Evolutionary conservation across 2,888 invertebrate species (phyloP), one percentile per base, ranked within the genome.

Genomic region (Ochropleura plecta): DNA sequence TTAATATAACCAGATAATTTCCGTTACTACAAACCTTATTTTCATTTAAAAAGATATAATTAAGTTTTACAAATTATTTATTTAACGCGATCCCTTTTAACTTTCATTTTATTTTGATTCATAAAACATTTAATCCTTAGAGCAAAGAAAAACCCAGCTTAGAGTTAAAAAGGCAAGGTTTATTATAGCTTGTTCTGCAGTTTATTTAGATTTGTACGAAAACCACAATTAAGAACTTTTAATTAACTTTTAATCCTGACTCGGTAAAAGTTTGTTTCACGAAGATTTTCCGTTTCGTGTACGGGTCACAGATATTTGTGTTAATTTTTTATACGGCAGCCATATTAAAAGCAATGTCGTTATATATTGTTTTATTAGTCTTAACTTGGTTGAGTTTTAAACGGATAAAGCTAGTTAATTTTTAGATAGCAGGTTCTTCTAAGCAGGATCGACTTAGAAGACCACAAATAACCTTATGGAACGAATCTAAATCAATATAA

Each of bases 161-260:
- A 62, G 0, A 30, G 0, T 0, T 0, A 3, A 10, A 0, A 6
- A 0, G 0, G 42, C 55, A 72, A 59, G 20, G 69, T 68, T 12
- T 55, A 48, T 14, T 76, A 76, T 42, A 5, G 20, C 51, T 55
- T n/a, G 30, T 46, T 55, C 14, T 42, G 9, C 5, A 40, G 62
- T 70, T 66, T 49, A 86, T 75, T 79, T 62, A 49, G 55, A 40
- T 66, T 51, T 49, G 46, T 78, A 30, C 42, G 53, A 62, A 74
- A 69, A 65, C 63, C 64, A 70, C 48, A 70, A 73, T 80, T 70
- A 69, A 73, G n/a, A 76, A 70, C 78, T 82, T 86, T 79, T 88
- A 88, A 88, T 88, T 88, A 87, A 84, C 78, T 86, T 87, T 82
- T 72, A 88, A 88, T 77, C 79, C 76, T 59, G 69, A 70, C 73